Conservation (phyloP, 2,113 vertebrate genomes). For the Phocoena sinus region DNA sequence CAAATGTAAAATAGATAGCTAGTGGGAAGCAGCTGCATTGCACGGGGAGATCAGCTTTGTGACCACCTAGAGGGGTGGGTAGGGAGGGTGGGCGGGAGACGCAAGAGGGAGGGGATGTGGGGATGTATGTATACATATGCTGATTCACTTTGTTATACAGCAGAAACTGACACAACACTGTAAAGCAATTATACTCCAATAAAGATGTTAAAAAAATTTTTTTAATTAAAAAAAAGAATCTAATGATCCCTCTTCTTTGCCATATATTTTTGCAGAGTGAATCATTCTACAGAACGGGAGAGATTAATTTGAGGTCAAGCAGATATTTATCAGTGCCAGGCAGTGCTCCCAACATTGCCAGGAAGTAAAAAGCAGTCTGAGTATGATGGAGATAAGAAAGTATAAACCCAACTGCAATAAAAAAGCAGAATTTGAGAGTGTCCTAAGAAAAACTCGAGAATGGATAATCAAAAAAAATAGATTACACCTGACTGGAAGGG, state of each 20-base stretch:
- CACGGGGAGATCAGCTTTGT: too few relatives aligned
- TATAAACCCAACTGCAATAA: not conserved
- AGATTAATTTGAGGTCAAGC: constrained; percentile 24
- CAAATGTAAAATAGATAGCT: too few relatives aligned
- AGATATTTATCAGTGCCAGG: not conserved
- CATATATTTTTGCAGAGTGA: not conserved
- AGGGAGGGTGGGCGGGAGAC: too few relatives aligned
- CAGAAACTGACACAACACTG: too few relatives aligned
- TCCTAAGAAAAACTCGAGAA: not conserved
- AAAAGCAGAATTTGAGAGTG: not conserved
- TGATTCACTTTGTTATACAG: too few relatives aligned
- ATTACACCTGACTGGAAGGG: not conserved
- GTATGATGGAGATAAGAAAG: not conserved
- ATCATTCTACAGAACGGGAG: not conserved
- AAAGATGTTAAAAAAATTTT: too few relatives aligned
- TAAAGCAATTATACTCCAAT: too few relatives aligned
- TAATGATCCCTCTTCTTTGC: not conserved
- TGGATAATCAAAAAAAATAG: not conserved
- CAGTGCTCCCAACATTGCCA: not conserved
- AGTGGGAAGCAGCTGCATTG: too few relatives aligned
- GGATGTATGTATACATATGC: too few relatives aligned
- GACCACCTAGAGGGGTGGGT: too few relatives aligned
- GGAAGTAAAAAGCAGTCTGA: not conserved
- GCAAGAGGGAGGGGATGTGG: too few relatives aligned
- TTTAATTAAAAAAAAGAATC: not conserved